Evolutionary conservation across 2,888 invertebrate genomes (phyloP), one percentile per base, ranked within the genome.

Genomic region (Macrosoma leucophasiata): DNA sequence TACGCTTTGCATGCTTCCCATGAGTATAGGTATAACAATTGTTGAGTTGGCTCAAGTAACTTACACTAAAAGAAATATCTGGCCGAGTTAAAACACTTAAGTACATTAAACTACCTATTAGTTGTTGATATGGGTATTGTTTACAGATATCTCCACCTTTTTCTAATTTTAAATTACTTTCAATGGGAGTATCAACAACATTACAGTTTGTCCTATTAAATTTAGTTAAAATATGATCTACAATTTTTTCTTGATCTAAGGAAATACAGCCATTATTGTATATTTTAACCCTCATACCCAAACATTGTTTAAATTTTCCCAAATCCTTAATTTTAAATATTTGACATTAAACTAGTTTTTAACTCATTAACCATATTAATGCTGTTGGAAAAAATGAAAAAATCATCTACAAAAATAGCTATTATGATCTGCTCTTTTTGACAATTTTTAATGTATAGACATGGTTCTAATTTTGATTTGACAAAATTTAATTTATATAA

Each of bases 41-140:
- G 38, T 46, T 46, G 25, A 24, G 46, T 23, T 46, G 43, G 15
- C 40, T 46, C 3, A 44, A 18, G 22, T 24, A 46, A 29, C 32
- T 29, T 6, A 42, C 33, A 25, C 9, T 24, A n/a, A n/a, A n/a
- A n/a, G n/a, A n/a, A n/a, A n/a, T n/a, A n/a, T n/a, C n/a, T n/a
- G n/a, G n/a, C n/a, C n/a, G n/a, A n/a, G n/a, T n/a, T n/a, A n/a
- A n/a, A n/a, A n/a, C n/a, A n/a, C n/a, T n/a, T n/a, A n/a, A n/a
- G n/a, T n/a, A n/a, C n/a, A n/a, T n/a, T n/a, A n/a, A n/a, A n/a
- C n/a, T n/a, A n/a, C n/a, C n/a, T n/a, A n/a, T n/a, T n/a, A n/a
- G n/a, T n/a, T n/a, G n/a, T n/a, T n/a, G n/a, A n/a, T n/a, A n/a
- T n/a, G n/a, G n/a, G n/a, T n/a, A n/a, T n/a, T n/a, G n/a, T n/a